phyloP scores from a whole-genome alignment of 2,797 vertebrate genomes.

The Valencia hispanica region DNA sequence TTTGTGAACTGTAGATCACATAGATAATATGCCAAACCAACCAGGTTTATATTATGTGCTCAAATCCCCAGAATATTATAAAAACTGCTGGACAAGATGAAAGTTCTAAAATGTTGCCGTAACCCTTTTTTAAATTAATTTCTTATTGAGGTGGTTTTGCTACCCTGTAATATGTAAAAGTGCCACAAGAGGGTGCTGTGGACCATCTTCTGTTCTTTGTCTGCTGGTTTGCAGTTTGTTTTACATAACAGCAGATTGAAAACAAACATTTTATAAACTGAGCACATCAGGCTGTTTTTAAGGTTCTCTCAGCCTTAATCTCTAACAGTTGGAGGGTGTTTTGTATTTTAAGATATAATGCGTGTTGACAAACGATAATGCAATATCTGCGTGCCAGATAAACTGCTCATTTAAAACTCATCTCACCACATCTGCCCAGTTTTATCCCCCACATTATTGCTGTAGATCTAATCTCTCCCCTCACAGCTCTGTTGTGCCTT shows the following conservation, averaged over 20 bases:
- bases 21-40: background rate
- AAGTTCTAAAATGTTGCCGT: background rate
- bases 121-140: background rate
- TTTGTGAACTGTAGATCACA: background rate
- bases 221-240: slow-evolving; percentile 7
- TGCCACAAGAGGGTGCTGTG: slow-evolving; percentile 58
- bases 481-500: slow-evolving; percentile 3
- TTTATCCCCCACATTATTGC: slow-evolving; percentile 30
- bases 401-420: slow-evolving; percentile 42
- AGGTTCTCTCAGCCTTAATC: slow-evolving; percentile 45
- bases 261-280: slow-evolving; percentile 33
- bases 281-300: slow-evolving; percentile 41
- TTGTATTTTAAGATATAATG: slow-evolving; percentile 27
- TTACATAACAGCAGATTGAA: slow-evolving; percentile 30
- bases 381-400: slow-evolving; percentile 27
- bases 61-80: background rate
- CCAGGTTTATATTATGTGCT: background rate
- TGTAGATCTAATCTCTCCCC: slow-evolving; percentile 8
- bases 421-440: slow-evolving; percentile 52
- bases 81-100: background rate
- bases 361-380: slow-evolving; percentile 27
- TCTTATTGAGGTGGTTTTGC: background rate
- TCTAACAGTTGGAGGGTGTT: slow-evolving; percentile 28
- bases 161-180: background rate
- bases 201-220: slow-evolving; percentile 4